Conservation (phyloP, 1,140 invertebrate genomes). For the Saccostrea cuccullata region DNA sequence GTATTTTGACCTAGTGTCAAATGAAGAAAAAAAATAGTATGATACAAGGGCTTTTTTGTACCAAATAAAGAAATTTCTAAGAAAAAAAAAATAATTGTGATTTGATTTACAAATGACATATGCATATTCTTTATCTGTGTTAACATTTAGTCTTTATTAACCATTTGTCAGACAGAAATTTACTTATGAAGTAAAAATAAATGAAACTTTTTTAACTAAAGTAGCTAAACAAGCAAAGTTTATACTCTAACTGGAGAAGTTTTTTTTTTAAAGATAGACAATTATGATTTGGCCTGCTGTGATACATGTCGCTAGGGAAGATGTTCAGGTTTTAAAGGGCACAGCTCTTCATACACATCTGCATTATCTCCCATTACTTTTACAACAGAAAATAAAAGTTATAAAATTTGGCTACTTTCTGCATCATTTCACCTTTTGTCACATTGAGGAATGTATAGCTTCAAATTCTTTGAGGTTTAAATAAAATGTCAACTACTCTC, state of each 20-base stretch:
- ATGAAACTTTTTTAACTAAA: background rate
- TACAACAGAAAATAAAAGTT: background rate
- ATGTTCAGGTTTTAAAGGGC: background rate
- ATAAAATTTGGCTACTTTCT: background rate
- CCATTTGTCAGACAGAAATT: background rate
- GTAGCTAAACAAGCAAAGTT: background rate
- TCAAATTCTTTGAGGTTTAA: background rate
- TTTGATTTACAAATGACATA: too few species aligned
- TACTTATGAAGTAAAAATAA: background rate
- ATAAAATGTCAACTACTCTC: background rate
- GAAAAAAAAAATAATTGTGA: too few species aligned
- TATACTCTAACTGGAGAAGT: background rate
- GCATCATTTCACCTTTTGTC: background rate
- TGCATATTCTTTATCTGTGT: too few species aligned
- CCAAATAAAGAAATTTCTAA: too few species aligned
- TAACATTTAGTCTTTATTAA: too few species aligned
- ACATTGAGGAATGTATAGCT: background rate
- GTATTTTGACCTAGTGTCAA: too few species aligned
- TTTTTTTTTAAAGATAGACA: background rate
- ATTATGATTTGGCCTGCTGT: background rate
- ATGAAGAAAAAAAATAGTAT: too few species aligned
- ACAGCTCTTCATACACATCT: background rate
- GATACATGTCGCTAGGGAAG: background rate
- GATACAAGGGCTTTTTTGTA: too few species aligned
- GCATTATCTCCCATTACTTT: slow-evolving; percentile 4